Base-by-base conservation (phyloP, 2,797 vertebrate species). In the Lepus townsendii region DNA sequence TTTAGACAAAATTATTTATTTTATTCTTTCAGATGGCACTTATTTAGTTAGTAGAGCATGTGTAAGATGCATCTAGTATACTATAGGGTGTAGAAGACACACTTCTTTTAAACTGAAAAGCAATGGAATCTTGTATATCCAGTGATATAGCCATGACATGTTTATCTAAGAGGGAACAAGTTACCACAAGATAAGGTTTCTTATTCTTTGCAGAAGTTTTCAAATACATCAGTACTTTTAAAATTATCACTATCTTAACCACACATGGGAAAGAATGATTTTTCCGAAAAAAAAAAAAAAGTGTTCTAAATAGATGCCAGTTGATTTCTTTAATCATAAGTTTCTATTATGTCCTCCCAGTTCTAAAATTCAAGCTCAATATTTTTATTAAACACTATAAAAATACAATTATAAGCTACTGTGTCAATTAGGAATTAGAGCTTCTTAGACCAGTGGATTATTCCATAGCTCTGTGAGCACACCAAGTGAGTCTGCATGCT, bases 361-460 rank as follows among this genome's bases (percentile, higher is more conserved):
- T 68, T 86, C 88, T 83, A 76, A 96, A 96, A 93, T 20, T 57
- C 88, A 93, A 95, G 54, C 72, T 77, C 69, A 94, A 68, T 90
- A 60, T 93, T 96, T 93, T 93, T 68, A 92, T 73, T 85, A 76
- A 96, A 92, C 24, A 69, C 62, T 97, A 82, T 94, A 77, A 97
- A 96, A 97, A 92, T 84, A 78, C 65, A 97, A 75, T 91, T 93
- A 91, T 90, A 91, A 92, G 78, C 82, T 72, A 47, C 12, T 72
- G 57, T 94, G 66, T 94, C 95, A 97, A 96, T 95, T 91, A 97
- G 90, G 96, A 98, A 68, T 93, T 79, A 94, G 71, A 22, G 57
- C 32, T 95, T 96, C 87, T 77, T 96, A 82, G 96, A 94, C 60
- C 77, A 71, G 27, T 89, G 87, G 87, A 89, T 97, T 96, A 65